These are phyloP conservation scores for cat (Felis catus) DNA, from an alignment of 2,113 vertebrate species.

Conservation along the genomic window F.catus_Fca126_mat1.0 CM031417.1:4132001-4132500, in stretches of 20 bases:
- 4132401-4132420: constrained; percentile 1
- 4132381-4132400: not conserved
- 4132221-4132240: not conserved
- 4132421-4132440: constrained; percentile 1
- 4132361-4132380: not conserved
- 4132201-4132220: not conserved
- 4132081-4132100: not conserved
- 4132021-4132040: not conserved
- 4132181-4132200: not conserved
- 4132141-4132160: not conserved
- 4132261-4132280: not conserved
- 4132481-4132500: not conserved
- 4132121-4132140: no score
- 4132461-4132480: constrained; percentile 24
- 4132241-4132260: not conserved
- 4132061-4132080: not conserved
- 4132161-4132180: not conserved
- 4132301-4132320: no score
- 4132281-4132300: not conserved
- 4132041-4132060: not conserved
- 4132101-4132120: not conserved
- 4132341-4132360: not conserved
- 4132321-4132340: fast-evolving
- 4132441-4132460: not conserved
- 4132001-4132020: not conserved